phyloP scores from a whole-genome alignment of 2,888 invertebrate genomes.

The Ophraella communa region DNA sequence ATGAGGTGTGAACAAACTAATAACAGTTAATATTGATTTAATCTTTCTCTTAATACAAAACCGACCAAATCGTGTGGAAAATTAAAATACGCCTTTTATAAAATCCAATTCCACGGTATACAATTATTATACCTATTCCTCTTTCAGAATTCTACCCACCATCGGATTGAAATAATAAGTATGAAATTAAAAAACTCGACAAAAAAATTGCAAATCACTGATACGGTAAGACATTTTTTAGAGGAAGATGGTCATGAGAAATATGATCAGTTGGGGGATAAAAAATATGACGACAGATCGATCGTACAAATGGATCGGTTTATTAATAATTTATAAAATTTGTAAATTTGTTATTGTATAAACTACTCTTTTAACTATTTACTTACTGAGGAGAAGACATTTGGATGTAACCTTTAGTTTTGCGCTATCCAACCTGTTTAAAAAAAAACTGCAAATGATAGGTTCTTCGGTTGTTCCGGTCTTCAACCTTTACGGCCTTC shows the following conservation, averaged over 20 bases:
- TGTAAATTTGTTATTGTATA: too few relatives aligned
- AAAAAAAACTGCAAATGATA: too few relatives aligned
- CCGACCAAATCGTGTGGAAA: constrained; percentile 40
- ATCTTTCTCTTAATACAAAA: constrained; percentile 27
- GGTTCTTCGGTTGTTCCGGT: too few relatives aligned
- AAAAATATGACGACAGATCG: too few relatives aligned
- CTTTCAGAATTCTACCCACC: constrained; percentile 27
- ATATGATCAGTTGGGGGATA: background rate
- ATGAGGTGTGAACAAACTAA: constrained; percentile 34
- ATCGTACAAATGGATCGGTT: too few relatives aligned
- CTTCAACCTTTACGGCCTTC: too few relatives aligned
- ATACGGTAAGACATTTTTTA: constrained; percentile 26
- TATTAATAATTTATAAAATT: too few relatives aligned
- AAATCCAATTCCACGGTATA: constrained; percentile 36
- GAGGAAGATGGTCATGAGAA: constrained; percentile 21
- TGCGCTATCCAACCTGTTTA: too few relatives aligned
- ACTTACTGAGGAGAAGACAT: too few relatives aligned
- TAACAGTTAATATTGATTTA: constrained; percentile 38
- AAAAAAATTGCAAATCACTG: constrained; percentile 37
- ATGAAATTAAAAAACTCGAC: constrained; percentile 36
- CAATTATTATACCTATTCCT: constrained; percentile 38
- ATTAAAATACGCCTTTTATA: constrained; percentile 41
- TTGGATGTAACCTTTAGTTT: too few relatives aligned
- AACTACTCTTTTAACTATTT: too few relatives aligned
- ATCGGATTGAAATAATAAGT: constrained; percentile 36